Conservation (phyloP, 2,888 invertebrate genomes). For the Dione juno region DNA sequence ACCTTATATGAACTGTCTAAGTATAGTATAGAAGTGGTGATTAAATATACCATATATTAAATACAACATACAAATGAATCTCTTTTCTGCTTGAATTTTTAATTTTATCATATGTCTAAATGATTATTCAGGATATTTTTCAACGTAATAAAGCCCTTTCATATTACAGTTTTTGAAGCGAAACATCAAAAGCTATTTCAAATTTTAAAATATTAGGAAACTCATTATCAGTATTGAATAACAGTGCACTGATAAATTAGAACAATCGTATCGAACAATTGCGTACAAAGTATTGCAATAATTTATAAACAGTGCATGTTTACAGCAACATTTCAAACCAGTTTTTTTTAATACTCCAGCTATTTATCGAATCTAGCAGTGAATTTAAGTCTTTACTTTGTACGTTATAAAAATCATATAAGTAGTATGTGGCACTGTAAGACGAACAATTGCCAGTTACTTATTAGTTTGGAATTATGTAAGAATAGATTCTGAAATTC, state of each 20-base stretch:
- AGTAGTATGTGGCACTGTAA: not conserved
- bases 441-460: constrained; percentile 5
- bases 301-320: constrained; percentile 76
- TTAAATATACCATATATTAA: not conserved
- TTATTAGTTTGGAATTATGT: constrained; percentile 36
- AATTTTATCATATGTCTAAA: no score
- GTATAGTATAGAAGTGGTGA: not conserved
- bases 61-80: not conserved
- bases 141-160: not conserved
- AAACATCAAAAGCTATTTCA: not conserved
- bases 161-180: not conserved
- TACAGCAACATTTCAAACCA: constrained; percentile 57
- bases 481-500: constrained; percentile 31
- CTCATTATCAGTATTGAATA: constrained; percentile 52
- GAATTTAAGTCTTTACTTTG: constrained; percentile 27
- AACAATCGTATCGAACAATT: constrained; percentile 65
- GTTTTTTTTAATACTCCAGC: constrained; percentile 52
- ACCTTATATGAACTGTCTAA: not conserved
- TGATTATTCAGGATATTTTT: not conserved
- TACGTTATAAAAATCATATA: not conserved
- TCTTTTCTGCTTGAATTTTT: not conserved
- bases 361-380: constrained; percentile 19
- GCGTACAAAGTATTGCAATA: constrained; percentile 65
- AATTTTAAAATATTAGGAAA: constrained; percentile 40
- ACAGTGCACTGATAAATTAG: constrained; percentile 66